Conservation (phyloP, 2,113 vertebrate genomes). For the Chinchilla lanigera region DNA sequence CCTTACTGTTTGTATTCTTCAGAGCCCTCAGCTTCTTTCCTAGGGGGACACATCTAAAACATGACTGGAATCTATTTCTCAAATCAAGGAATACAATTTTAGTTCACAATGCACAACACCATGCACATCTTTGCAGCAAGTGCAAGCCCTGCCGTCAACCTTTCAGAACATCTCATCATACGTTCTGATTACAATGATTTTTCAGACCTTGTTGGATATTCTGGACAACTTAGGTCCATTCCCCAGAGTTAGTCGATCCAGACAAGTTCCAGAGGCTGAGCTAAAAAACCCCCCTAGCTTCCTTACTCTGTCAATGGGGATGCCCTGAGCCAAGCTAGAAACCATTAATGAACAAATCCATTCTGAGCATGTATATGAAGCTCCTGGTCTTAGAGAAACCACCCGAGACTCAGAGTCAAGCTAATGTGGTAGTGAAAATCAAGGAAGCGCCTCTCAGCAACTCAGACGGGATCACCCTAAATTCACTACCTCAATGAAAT, state of each 20-base stretch:
- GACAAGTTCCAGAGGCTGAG: constrained; percentile 82
- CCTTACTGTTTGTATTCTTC: background rate
- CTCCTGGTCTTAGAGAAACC: constrained; percentile 87
- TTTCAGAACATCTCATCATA: constrained; percentile 90
- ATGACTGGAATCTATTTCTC: background rate
- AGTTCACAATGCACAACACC: constrained; percentile 89
- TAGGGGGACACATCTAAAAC: background rate
- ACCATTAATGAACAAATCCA: constrained; percentile 98
- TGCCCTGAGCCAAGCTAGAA: constrained; percentile 96
- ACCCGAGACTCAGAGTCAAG: constrained; percentile 83
- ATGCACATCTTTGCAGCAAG: constrained; percentile 99
- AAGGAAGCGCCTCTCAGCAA: constrained; percentile 83
- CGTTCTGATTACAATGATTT: constrained; percentile 90
- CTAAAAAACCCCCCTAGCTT: constrained; percentile 87
- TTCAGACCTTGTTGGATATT: constrained; percentile 95
- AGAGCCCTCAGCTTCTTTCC: background rate
- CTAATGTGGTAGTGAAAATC: constrained; percentile 85
- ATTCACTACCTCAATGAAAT: constrained; percentile 88
- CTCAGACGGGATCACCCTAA: constrained; percentile 74
- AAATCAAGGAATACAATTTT: constrained; percentile 17
- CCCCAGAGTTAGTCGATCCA: constrained; percentile 85
- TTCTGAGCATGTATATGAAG: constrained; percentile 96
- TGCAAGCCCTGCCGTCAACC: constrained; percentile 95
- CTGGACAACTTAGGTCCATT: constrained; percentile 95
- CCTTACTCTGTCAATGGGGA: constrained; percentile 91